Base-by-base conservation (phyloP, 1,140 invertebrate species). In the Megathymus violae region DNA sequence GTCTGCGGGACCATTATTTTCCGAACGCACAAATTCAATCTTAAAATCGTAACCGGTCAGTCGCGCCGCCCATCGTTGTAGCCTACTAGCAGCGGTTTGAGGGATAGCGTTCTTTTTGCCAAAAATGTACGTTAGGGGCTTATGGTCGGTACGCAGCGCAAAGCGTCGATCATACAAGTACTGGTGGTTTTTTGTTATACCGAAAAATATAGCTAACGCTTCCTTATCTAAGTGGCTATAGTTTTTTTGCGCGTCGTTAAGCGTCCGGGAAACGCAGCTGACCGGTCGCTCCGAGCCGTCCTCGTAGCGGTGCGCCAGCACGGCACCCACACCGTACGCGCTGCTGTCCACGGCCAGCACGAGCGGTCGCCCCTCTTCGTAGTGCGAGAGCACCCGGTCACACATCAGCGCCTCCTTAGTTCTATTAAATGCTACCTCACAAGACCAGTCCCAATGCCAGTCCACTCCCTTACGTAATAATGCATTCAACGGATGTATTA, bases 201-300 rank as follows among this genome's bases (percentile, higher is more conserved):
- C 89, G 76, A 82, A 92, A 36, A 93, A 62, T 17, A 94, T 85
- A n/a, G n/a, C n/a, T n/a, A n/a, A n/a, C n/a, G 82, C 92, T 76
- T 94, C 93, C 66, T 91, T 91, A 31, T 94, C 92, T 3, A 92
- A 75, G 60, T 93, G 88, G 11, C 78, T 73, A 69, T 93, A 94
- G 9, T 91, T 91, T 64, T 75, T 68, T 72, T 94, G 89, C 2
- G 89, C 71, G 3, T 44, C 22, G 13, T 72, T 87, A 6, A 94
- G 70, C 3, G 89, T 85, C 17, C 86, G 72, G 10, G 92, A 93
- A 0, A 82, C 91, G 74, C 74, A 93, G 7, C 80, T 79, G 13
- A 94, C 89, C 0, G 91, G 91, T 19, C 75, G 64, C 67, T 92
- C 87, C 1, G 31, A 34, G 10, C 76, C 80, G 67, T 91, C 76